Percentiles rank a stretch among this genome's conserved stretches.
Conservation (phyloP, 2,113 vertebrate genomes). For the Chlamydotis undulata region DNA sequence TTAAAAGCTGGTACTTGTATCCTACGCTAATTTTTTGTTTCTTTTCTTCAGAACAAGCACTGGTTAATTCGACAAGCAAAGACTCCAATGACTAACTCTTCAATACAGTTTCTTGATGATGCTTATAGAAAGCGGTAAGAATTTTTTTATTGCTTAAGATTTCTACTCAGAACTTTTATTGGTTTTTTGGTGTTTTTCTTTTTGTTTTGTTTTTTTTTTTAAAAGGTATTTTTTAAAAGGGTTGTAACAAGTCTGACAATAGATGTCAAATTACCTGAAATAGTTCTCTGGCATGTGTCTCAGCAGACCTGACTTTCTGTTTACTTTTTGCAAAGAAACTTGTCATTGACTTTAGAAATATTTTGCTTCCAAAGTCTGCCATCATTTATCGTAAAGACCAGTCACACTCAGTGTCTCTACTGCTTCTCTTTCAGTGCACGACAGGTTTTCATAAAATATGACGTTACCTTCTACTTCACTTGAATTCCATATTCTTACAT, state of each 20-base stretch:
- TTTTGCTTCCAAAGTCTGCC: background rate
- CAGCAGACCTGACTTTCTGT: background rate
- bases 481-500: background rate
- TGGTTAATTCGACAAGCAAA: constrained; percentile 98
- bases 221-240: background rate
- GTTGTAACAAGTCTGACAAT: background rate
- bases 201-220: no score
- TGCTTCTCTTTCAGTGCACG: background rate
- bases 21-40: background rate
- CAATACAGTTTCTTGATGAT: constrained; percentile 89
- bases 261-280: background rate
- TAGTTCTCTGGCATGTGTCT: background rate
- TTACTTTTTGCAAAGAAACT: background rate
- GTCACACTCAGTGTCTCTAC: accelerated
- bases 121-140: constrained; percentile 90
- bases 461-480: background rate
- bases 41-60: constrained; percentile 89
- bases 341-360: background rate
- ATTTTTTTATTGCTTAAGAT: background rate
- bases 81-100: constrained; percentile 95
- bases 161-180: background rate
- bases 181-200: background rate
- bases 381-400: background rate
- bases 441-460: background rate
- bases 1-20: background rate